Evolutionary conservation across 1,140 invertebrate genomes (phyloP), one percentile per base, ranked within the genome.

Genomic region (Dryas iulia): DNA sequence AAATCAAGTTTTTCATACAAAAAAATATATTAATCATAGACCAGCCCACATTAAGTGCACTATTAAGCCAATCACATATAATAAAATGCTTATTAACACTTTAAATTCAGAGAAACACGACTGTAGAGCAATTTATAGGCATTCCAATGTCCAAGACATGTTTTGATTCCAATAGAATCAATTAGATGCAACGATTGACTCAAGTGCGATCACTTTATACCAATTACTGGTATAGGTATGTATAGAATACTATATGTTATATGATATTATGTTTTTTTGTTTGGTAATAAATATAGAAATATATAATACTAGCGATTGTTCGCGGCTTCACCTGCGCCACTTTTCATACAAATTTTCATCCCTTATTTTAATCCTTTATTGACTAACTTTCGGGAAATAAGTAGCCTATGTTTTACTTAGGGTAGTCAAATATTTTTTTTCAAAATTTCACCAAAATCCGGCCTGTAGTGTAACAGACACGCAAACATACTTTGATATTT

Each of bases 161-260:
- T 63, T 65, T 62, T 31, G 53, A 61, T 69, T 68, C 56, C 72
- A 72, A 77, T 77, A 64, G 66, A 72, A 74, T 72, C 75, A 74
- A 77, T 77, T 77, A 76, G 39, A 62, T 73, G 70, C 63, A 56
- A 47, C 59, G 54, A 70, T 69, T 63, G 65, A 47, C 58, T 68
- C 59, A 69, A 69, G 63, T 74, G 74, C 70, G 52, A 74, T 74
- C 69, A 77, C 72, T 69, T 77, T 69, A 71, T 74, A 65, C 24
- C 72, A 72, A 69, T 76, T 67, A 71, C 63, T 7, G 4, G 59
- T n/a, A 53, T 26, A 61, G 57, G 53, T 65, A 63, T 33, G 47
- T 59, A 69, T 18, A 31, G 6, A 23, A 23, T 57, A 52, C 26
- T 25, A 6, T 26, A 26, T 24, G 12, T 25, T 18, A 18, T 10